Base-by-base conservation (phyloP, 1,140 invertebrate species). In the Drosophila teissieri region DNA sequence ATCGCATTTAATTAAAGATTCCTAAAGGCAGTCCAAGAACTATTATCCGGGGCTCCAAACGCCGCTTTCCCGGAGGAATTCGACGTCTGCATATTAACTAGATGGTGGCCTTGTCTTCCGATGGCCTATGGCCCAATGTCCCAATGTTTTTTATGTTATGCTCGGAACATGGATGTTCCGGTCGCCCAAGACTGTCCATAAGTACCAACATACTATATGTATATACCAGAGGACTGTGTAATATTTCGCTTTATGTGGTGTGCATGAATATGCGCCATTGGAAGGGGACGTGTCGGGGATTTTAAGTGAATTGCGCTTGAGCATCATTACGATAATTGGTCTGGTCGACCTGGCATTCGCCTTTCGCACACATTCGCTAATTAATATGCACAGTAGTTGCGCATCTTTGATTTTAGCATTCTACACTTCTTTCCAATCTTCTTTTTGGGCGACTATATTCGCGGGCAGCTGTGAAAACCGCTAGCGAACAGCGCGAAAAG, bases 1-100 rank as follows among this genome's bases (percentile, higher is more conserved):
- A 53, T 51, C 45, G 61, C 63, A 45, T 65, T 45, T 65, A 77
- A 88, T 88, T 88, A 83, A 65, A 89, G 74, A 89, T 89, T 86
- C 84, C 52, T 49, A 39, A 65, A 63, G 48, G 49, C 39, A 34
- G 51, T 44, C 40, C n/a, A 5, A 39, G 45, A 57, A 34, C 39
- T 57, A 48, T 36, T 24, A 72, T 49, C 51, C 24, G 55, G 48
- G 31, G 42, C 60, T 64, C 55, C 48, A 65, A 68, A 76, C 70
- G 24, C 46, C 46, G 80, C 55, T 61, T 78, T 31, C 49, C 65
- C 31, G 31, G 4, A 49, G 48, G 17, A 37, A 36, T 58, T 51
- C 55, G 53, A 44, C 10, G 54, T 61, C 63, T 69, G 83, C 70
- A 88, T 88, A 78, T 70, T 75, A 83, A 83, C 69, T 49, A 80